Evolutionary conservation across 1,140 invertebrate genomes (phyloP).

Genomic region (Stegodyphus mimosarum): DNA sequence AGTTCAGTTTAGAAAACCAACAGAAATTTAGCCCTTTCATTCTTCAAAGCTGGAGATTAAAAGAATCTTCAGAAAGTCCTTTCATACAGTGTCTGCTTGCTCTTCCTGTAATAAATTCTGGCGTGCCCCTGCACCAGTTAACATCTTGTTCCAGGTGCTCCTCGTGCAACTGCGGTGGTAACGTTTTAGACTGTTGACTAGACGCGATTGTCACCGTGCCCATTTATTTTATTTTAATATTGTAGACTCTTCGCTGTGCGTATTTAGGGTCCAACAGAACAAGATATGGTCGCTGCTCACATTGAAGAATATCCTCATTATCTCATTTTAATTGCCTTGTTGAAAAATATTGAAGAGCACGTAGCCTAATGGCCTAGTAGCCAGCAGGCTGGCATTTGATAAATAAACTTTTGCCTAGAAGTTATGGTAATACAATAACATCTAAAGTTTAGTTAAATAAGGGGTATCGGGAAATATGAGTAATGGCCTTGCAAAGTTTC

Average conservation of each 20-base stretch:
- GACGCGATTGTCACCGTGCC: background rate
- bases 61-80: background rate
- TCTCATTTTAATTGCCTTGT: background rate
- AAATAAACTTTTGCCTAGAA: background rate
- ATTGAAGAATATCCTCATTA: background rate
- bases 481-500: no score
- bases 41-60: background rate
- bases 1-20: background rate
- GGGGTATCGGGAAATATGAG: no score
- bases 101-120: background rate
- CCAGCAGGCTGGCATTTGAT: slow-evolving; percentile 7
- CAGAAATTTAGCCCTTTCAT: background rate
- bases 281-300: background rate
- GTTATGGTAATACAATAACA: no score
- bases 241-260: background rate
- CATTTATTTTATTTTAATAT: background rate
- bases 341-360: background rate
- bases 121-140: background rate
- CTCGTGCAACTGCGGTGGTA: background rate
- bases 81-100: background rate
- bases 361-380: background rate
- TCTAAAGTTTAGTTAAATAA: no score
- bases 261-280: background rate
- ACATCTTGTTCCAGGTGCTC: background rate
- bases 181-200: background rate